Evolutionary conservation across 2,888 invertebrate genomes (phyloP), one percentile per base, ranked within the genome.

Genomic region (Spodoptera picta): DNA sequence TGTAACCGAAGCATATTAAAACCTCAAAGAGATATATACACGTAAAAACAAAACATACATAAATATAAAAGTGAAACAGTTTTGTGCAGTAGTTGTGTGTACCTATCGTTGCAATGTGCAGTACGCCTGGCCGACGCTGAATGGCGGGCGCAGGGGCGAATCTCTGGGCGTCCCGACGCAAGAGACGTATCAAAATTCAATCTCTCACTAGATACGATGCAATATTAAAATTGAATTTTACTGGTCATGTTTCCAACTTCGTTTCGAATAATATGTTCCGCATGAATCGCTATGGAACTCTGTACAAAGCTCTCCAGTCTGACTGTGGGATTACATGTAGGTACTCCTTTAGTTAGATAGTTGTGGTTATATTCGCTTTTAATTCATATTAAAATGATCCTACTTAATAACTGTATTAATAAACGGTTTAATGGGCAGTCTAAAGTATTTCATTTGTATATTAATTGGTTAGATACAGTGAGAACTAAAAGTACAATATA

Each of bases 191-290:
- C 90, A 88, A 90, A 89, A 91, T 92, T 90, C 90, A 91, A 92
- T 92, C 88, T 92, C 88, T 87, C 85, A 85, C 84, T 78, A 74
- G 76, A 81, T 81, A 81, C 85, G 85, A 82, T 84, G 85, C 83
- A 88, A 90, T 92, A 91, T 91, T 87, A 85, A 91, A 92, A 92
- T 91, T 91, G 87, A 84, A 90, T 91, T 86, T 83, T 63, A 80
- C 69, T 74, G 69, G 57, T 60, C 67, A 77, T 69, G 69, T 73
- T 75, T 55, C 55, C 54, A 65, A 69, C 64, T 77, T 72, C 74
- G 75, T 79, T 69, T 58, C 48, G 59, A 69, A 77, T 72, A 71
- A 52, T 71, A 69, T 62, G 27, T 52, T 46, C 62, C 48, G 59
- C 64, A 73, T 56, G 51, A 62, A 59, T 63, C 49, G 53, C 54